Conservation (phyloP, 2,113 vertebrate genomes). For the Raja brachyura region DNA sequence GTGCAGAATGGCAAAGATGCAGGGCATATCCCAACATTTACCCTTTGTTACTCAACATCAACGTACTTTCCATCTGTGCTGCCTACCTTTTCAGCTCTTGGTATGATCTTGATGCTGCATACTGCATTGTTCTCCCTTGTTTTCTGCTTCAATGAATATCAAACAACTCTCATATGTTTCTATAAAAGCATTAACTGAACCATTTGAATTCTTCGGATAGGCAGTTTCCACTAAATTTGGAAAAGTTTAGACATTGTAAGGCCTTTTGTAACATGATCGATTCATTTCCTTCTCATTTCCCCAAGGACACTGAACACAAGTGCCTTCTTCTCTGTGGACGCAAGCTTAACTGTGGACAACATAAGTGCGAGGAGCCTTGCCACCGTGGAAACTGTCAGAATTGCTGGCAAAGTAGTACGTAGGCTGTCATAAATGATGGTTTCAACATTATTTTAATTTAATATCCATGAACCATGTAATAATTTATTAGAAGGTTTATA, state of each 20-base stretch:
- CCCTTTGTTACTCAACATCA: too few species aligned
- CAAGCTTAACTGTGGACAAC: conserved; percentile 91
- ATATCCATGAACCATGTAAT: not conserved
- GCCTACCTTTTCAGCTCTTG: not conserved
- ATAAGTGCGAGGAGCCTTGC: conserved; percentile 90
- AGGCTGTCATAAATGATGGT: too few species aligned
- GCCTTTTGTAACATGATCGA: not conserved
- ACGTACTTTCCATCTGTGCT: not conserved
- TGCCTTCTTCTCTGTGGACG: conserved; percentile 87
- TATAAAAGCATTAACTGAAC: not conserved
- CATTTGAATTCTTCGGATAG: not conserved
- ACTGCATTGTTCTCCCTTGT: not conserved
- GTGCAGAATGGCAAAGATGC: not conserved
- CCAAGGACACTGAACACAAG: conserved; percentile 80
- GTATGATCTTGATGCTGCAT: not conserved
- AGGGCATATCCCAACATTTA: not conserved
- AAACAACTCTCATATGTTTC: not conserved
- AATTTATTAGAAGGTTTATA: not conserved
- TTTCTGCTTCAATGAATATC: not conserved
- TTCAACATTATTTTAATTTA: not conserved
- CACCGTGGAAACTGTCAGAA: conserved; percentile 91
- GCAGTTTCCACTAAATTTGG: not conserved
- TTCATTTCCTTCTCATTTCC: conserved; percentile 5
- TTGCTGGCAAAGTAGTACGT: conserved; percentile 97
- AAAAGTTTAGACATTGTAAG: not conserved